Evolutionary conservation across 2,888 invertebrate genomes (phyloP).

Genomic region (Ophonus ardosiacus): DNA sequence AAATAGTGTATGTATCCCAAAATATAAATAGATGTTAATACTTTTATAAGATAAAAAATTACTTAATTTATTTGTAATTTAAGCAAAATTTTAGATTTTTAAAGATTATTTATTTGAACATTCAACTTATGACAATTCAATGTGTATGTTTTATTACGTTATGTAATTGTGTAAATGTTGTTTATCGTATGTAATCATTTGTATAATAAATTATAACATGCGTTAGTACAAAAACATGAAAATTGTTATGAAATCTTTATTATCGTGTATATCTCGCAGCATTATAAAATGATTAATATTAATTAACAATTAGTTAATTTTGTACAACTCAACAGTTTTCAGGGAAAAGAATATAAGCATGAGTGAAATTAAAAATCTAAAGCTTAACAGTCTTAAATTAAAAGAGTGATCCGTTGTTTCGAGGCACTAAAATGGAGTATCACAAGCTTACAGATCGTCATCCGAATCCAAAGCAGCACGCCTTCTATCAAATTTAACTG

Average conservation of each 20-base stretch:
- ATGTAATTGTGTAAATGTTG: slow-evolving; percentile 18
- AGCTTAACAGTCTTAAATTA: slow-evolving; percentile 43
- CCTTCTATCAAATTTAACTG: slow-evolving; percentile 93
- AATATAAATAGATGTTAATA: slow-evolving; percentile 17
- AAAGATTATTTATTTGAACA: neutral
- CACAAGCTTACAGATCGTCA: slow-evolving; percentile 77
- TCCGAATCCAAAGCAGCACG: slow-evolving; percentile 93
- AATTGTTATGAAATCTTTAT: slow-evolving; percentile 27
- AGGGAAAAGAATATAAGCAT: neutral
- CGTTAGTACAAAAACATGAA: slow-evolving; percentile 9
- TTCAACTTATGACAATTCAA: neutral
- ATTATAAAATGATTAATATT: slow-evolving; percentile 32
- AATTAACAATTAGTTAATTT: neutral
- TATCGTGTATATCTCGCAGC: slow-evolving; percentile 4
- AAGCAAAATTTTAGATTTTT: neutral
- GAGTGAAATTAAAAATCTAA: neutral
- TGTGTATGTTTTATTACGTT: slow-evolving; percentile 3
- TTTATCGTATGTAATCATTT: slow-evolving; percentile 3
- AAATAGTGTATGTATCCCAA: neutral
- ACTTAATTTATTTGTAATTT: slow-evolving; percentile 9
- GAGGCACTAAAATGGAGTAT: slow-evolving; percentile 56
- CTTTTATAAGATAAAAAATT: neutral
- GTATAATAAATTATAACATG: slow-evolving; percentile 22
- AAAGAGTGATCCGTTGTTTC: slow-evolving; percentile 29
- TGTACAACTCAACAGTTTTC: neutral